These are phyloP conservation scores for Phainopepla nitens DNA, from an alignment of 2,113 vertebrate species.

Conservation along the genomic window DNA sequence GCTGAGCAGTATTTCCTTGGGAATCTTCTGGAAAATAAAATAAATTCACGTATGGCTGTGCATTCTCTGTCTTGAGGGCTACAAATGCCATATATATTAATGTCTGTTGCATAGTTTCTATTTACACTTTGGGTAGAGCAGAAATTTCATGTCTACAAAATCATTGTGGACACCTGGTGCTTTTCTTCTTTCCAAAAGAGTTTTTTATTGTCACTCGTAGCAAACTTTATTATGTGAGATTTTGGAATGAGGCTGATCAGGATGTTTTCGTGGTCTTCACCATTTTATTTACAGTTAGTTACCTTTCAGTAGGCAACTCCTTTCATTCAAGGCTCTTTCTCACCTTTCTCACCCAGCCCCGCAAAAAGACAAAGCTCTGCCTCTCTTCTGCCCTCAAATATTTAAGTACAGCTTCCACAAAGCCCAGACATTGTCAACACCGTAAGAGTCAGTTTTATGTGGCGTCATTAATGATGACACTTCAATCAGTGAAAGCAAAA, in stretches of 20 bases:
- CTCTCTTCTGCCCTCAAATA: neutral
- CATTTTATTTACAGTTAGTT: neutral
- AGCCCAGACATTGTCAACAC: neutral
- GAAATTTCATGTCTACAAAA: neutral
- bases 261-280: neutral
- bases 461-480: neutral
- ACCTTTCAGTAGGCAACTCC: neutral
- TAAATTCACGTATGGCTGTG: neutral
- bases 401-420: neutral
- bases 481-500: neutral
- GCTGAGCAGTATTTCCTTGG: neutral
- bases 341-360: neutral
- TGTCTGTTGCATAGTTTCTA: neutral
- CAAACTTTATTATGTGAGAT: neutral
- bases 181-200: neutral
- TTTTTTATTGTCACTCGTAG: neutral
- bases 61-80: neutral
- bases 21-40: neutral
- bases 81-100: neutral
- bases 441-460: neutral
- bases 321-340: neutral
- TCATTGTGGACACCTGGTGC: neutral
- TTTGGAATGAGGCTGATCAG: neutral
- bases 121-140: neutral
- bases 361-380: neutral